Conservation (phyloP, 2,888 invertebrate species). For the Hydrotaea cyrtoneurina region DNA sequence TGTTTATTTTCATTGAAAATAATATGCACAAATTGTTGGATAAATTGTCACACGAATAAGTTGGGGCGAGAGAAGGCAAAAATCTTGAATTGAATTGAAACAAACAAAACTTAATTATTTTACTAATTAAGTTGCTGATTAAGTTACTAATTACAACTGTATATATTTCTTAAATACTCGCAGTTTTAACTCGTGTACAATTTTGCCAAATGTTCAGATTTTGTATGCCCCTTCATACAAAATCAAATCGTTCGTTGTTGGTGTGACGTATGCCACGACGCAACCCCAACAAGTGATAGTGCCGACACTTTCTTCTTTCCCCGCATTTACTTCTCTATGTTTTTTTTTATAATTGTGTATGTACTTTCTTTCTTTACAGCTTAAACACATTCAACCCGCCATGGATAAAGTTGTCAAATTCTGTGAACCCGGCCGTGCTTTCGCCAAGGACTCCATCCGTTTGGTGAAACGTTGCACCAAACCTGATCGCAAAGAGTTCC, state of each 20-base stretch:
- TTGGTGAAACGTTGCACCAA: conserved; percentile 99
- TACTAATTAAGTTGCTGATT: no score
- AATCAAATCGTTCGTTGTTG: no score
- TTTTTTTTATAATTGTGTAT: conserved; percentile 1
- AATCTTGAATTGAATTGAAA: no score
- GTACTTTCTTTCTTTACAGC: conserved; percentile 52
- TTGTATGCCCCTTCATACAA: background rate
- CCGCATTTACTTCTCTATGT: background rate
- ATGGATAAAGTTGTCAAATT: conserved; percentile 98
- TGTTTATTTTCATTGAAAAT: no score
- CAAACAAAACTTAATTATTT: no score
- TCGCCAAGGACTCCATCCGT: conserved; percentile 98
- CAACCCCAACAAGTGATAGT: conserved; percentile 29
- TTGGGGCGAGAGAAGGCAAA: no score
- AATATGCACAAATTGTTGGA: no score
- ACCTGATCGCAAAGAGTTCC: conserved; percentile 99
- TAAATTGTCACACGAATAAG: no score
- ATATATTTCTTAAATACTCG: background rate
- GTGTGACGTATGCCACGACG: conserved; percentile 74
- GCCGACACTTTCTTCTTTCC: conserved; percentile 22
- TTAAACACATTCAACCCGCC: conserved; percentile 58
- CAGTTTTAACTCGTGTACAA: no score
- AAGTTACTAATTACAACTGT: no score
- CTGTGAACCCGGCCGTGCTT: conserved; percentile 96
- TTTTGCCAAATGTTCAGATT: no score